Evolutionary conservation across 2,888 invertebrate species (phyloP), one percentile per base, ranked within the genome.

Genomic region (Drosophila merina): DNA sequence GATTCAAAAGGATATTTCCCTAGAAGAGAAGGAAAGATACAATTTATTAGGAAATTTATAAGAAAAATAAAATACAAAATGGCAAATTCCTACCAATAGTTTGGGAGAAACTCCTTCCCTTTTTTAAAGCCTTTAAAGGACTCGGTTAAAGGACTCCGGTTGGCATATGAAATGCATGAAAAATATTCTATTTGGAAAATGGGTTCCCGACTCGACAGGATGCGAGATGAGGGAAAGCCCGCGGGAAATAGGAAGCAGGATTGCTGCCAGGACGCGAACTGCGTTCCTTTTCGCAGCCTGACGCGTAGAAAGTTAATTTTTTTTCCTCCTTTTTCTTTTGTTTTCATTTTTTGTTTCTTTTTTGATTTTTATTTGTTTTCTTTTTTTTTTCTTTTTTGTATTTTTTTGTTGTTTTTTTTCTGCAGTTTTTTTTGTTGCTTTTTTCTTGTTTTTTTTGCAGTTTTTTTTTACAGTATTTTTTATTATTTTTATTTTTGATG

Each of bases 241-340:
- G 40, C 42, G 60, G 60, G 60, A 62, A 62, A 60, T 48, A 62
- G 60, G 62, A 62, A 62, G 60, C 62, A 20, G 31, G 42, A 60
- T 60, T 48, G 42, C 60, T 49, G 60, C 42, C 62, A 60, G 48
- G 48, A 62, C 31, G 47, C 36, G n/a, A n/a, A 28, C 3, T 28
- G 28, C 28, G 28, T 33, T 33, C 9, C 33, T 10, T 8, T 10
- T n/a, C 36, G 6, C 38, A 12, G n/a, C 31, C 42, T 9, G 20
- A 2, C 20, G 20, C 44, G 20, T 10, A 7, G 14, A 40, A 57
- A 57, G 62, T 42, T 48, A 59, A 60, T 62, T 49, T 48, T 26
- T 42, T 9, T 40, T 28, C 8, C 25, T 52, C n/a, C 14, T 26
- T 9, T 7, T 12, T n/a, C 4, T 9, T 9, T 25, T 6, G 40